These are phyloP conservation scores for Triplophysa dalaica DNA, from an alignment of 2,113 vertebrate genomes.

Conservation along the genomic window DNA sequence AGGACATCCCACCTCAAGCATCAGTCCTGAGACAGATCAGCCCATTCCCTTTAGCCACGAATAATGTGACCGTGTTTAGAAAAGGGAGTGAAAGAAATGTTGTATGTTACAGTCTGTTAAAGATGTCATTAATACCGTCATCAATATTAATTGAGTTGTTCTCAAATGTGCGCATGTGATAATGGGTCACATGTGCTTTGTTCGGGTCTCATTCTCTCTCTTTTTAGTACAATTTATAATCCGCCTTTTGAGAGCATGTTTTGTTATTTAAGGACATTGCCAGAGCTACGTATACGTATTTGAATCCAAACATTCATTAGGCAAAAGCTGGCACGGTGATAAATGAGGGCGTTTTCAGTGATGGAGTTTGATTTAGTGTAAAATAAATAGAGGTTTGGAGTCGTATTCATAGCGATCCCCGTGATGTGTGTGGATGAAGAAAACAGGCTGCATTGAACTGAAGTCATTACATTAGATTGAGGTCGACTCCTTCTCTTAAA, in stretches of 20 bases:
- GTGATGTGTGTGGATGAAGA: conserved; percentile 40
- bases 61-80: conserved; percentile 9
- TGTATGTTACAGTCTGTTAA: conserved; percentile 6
- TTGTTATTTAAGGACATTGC: not conserved
- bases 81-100: not conserved
- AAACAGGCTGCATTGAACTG: conserved; percentile 43
- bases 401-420: conserved; percentile 30
- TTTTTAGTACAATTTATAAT: conserved; percentile 5
- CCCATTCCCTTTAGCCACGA: conserved; percentile 5
- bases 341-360: conserved; percentile 6
- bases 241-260: not conserved
- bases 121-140: conserved; percentile 41
- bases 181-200: conserved; percentile 44
- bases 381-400: conserved; percentile 40
- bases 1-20: not conserved
- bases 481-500: conserved; percentile 46
- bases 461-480: conserved; percentile 53
- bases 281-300: not conserved
- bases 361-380: conserved; percentile 19
- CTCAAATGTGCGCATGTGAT: conserved; percentile 34
- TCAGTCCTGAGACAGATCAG: conserved; percentile 10
- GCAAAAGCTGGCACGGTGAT: conserved; percentile 11
- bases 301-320: not conserved
- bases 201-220: conserved; percentile 18
- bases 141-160: conserved; percentile 24